Base-by-base conservation (phyloP, 2,888 invertebrate genomes). In the Trilocha varians region DNA sequence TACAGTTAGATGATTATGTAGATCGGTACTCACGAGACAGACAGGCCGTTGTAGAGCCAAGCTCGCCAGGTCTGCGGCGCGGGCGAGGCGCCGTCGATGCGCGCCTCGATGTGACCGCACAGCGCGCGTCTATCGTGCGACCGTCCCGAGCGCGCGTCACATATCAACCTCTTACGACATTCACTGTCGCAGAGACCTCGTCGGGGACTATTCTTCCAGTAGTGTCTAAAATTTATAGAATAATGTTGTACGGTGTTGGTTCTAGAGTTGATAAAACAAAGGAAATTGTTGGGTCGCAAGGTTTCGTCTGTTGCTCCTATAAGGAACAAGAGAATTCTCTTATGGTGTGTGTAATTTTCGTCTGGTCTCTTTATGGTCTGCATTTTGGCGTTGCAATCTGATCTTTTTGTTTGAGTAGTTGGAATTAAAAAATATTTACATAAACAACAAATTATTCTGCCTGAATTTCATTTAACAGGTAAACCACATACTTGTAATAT, bases 181-280 rank as follows among this genome's bases (percentile, higher is more conserved):
- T 94, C 94, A 5, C 91, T 91, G 72, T 94, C 93, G 68, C 96
- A 97, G 0, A 85, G 70, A 8, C 95, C 93, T 34, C 93, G 89
- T 0, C 93, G 92, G 0, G 95, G 94, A 44, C 95, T 95, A 66
- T 93, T 95, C 78, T 96, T 96, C 89, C 94, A 94, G 71, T 96
- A 96, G 70, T 94, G 91, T 62, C 95, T 95, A 59, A 9, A 46
- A 46, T 1, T 39, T 11, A 16, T 13, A 16, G 32, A 39, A 25
- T 25, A 3, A 13, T 14, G 43, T 13, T 34, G 5, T 34, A 11
- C 11, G 5, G 8, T 34, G 11, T 5, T 34, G 13, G 11, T 34
- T 34, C 34, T 13, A 5, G 11, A 13, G 5, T 13, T n/a, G n/a
- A n/a, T n/a, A n/a, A n/a, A n/a, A n/a, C n/a, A n/a, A n/a, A n/a